Evolutionary conservation across 2,888 invertebrate genomes (phyloP), one percentile per base, ranked within the genome.

Genomic region (Rhabditoides inermis): DNA sequence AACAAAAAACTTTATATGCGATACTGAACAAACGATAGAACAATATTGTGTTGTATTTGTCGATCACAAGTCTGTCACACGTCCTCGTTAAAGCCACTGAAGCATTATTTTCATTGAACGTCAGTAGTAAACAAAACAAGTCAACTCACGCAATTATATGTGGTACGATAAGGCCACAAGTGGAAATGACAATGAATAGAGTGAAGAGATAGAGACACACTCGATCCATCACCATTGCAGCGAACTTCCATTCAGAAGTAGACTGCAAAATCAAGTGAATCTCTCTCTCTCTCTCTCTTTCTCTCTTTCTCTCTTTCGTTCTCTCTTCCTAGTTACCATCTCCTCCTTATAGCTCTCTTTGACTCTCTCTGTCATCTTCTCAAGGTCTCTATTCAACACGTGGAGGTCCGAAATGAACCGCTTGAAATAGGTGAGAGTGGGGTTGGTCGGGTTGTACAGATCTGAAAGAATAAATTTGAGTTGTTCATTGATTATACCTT

Each of bases 161-260:
- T 1, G 76, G 75, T n/a, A 72, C 51, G 44, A 76, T 64, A 23
- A 76, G 58, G 6, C 69, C 72, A 51, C 61, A 63, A 12, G 71
- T 70, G 3, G 70, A 67, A 6, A 55, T 57, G 15, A 69, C 49
- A 28, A 77, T 68, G 53, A 77, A 70, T 2, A 68, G 48, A 2
- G 73, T 62, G 58, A 76, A 76, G 22, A 75, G 49, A 56, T 69
- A 72, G 30, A 76, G 62, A 53, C 76, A 76, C 20, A 76, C 54
- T 4, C 76, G 47, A 48, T 76, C 76, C 7, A 77, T 70, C 3
- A 72, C 72, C 72, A 73, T 69, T 4, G 70, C 69, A 1, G 65
- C 68, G 56, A 70, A 73, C 22, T 59, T 53, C 62, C 61, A 65
- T 48, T 67, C 61, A 3, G 61, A 63, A 5, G 53, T 53, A 5